Evolutionary conservation across 2,113 vertebrate genomes (phyloP).

Genomic region (Rhodinocichla rosea): DNA sequence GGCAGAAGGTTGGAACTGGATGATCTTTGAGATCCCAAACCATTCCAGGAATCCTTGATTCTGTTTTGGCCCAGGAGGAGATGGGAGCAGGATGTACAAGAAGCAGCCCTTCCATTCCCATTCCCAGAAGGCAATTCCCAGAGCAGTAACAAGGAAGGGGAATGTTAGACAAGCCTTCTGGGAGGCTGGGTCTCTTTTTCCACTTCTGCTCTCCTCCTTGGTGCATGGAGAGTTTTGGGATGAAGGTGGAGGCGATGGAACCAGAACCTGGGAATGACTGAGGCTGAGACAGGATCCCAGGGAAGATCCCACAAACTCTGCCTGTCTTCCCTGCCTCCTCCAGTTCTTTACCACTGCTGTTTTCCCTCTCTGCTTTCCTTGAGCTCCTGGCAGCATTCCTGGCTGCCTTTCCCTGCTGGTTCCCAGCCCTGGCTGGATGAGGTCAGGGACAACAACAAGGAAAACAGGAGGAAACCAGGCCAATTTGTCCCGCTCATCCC

Average conservation of each 20-base stretch:
- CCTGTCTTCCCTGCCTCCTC: neutral
- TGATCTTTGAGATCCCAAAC: neutral
- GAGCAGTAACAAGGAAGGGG: neutral
- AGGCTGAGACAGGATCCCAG: neutral
- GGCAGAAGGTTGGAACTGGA: rapidly evolving
- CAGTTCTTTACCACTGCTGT: neutral
- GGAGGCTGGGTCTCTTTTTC: neutral
- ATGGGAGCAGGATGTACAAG: rapidly evolving
- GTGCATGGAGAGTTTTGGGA: neutral
- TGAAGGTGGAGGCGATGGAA: neutral
- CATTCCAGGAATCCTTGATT: neutral
- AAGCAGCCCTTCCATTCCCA: neutral
- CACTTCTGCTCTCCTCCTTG: neutral
- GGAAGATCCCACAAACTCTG: neutral
- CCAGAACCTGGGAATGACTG: rapidly evolving
- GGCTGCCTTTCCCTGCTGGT: neutral
- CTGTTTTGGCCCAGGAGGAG: neutral
- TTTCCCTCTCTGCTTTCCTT: neutral
- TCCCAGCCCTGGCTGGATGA: neutral
- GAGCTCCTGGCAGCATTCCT: neutral
- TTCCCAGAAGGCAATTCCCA: neutral
- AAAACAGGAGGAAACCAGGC: neutral
- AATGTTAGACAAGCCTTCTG: neutral
- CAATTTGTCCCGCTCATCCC: neutral
- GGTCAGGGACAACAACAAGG: neutral